Evolutionary conservation across 2,113 vertebrate genomes (phyloP), one percentile per base, ranked within the genome.

Genomic region (Chloropsis hardwickii): DNA sequence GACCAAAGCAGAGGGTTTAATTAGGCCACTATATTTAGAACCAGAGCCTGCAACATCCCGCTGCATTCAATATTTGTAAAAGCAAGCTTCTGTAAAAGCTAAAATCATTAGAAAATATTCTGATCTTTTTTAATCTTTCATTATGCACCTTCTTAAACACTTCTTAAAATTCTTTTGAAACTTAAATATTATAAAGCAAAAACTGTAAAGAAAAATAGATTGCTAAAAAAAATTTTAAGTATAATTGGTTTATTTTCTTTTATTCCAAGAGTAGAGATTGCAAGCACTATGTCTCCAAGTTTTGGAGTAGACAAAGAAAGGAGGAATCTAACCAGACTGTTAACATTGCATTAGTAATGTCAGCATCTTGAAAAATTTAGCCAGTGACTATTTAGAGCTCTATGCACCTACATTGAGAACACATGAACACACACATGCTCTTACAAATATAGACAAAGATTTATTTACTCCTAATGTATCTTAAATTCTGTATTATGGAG

Each of bases 1-100:
- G 90, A 90, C 73, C 47, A 94, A 95, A 86, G 67, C 64, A 24
- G 8, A 67, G 37, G 14, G 33, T 57, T 92, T 95, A 94, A 95
- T 93, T 94, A 89, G 58, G 67, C 20, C 42, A 60, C 73, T 94
- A 94, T 86, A 94, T 86, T 93, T 96, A 91, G 78, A 92, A 87
- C 14, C 18, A 76, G 50, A 91, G 50, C 23, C 24, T 85, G 48
- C 39, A 94, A 87, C 16, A 73, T 87, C 33, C 58, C 7, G 27
- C 42, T 90, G 62, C 95, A 92, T 56, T 66, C n/a, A 86, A 10
- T 62, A 78, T 81, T 78, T 90, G 80, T 64, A 81, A 81, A 92
- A 92, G 31, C 23, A 73, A 91, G 33, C 44, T 66, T 77, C 48
- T 37, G 22, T 71, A 62, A 92, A 74, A 79, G 14, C 21, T 80